Evolutionary conservation across 2,797 vertebrate species (phyloP), one percentile per base, ranked within the genome.

Genomic region (Hozukius guyotensis): DNA sequence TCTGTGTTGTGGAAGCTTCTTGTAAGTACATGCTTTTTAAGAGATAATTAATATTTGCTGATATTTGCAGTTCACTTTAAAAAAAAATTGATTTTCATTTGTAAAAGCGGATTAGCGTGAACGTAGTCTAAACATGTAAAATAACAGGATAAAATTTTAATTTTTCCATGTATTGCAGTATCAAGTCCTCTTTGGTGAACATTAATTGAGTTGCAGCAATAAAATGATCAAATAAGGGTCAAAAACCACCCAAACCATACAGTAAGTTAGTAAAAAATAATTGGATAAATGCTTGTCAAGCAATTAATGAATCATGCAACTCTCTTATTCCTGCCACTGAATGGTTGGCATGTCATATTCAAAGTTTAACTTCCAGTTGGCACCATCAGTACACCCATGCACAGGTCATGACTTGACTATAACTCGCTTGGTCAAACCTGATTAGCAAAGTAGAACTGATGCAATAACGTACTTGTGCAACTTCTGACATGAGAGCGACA

Each of bases 1-100:
- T 78, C 65, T 85, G 63, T 89, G 87, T 65, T 89, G 87, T 72
- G 86, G 83, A 78, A 8, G 66, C 63, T 86, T 81, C 68, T 75
- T 90, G 86, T 90, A 61, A 89, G 89, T 90, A 91, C 57, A 72
- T 42, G 3, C 29, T 53, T 82, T 57, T 80, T 59, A 29, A 22
- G 12, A 66, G n/a, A 78, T 76, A 8, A 31, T 34, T 56, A 2
- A 46, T 57, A 32, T 67, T 75, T 53, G 18, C 31, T 36, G 8
- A 22, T 60, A 62, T 72, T 70, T 74, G 7, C 38, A 60, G 10
- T 49, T 71, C 10, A 24, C 62, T 36, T 78, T 29, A 4, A 27
- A 16, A 20, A 66, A 14, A 22, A 46, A 20, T 8, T 34, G 5
- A 55, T 55, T 77, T 59, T 20, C 14, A 24, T 65, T 36, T 46